Percentiles rank a stretch among this genome's conserved stretches.
Evolutionary conservation across 2,888 invertebrate species (phyloP).

Genomic region (Linnaemya tessellans): DNA sequence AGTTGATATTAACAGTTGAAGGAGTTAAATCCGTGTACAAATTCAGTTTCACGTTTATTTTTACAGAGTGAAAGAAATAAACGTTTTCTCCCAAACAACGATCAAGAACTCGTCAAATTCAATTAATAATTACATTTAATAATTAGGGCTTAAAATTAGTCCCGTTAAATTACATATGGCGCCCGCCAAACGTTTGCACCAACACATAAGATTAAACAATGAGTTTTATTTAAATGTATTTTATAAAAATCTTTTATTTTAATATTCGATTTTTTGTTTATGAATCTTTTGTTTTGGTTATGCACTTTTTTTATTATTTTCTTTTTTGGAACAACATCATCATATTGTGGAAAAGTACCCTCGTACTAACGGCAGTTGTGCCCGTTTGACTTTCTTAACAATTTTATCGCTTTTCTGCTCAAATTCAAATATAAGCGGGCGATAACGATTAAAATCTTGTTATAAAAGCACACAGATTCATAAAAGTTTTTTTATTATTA

Average conservation of each 20-base stretch:
- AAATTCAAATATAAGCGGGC: conserved; percentile 5
- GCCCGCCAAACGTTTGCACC: conserved; percentile 23
- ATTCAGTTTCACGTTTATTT: conserved; percentile 60
- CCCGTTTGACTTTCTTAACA: conserved; percentile 8
- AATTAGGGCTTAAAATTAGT: conserved; percentile 25
- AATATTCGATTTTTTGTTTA: conserved; percentile 18
- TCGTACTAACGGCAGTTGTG: not conserved
- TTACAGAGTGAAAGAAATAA: conserved; percentile 3
- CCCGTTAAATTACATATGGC: conserved; percentile 16
- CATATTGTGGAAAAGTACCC: conserved; percentile 48
- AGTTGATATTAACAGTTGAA: conserved; percentile 43
- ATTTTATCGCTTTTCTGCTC: conserved; percentile 1
- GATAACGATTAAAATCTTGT: not conserved
- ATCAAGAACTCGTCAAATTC: not conserved
- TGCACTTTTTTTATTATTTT: not conserved
- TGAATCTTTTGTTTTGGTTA: conserved; percentile 8
- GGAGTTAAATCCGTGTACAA: conserved; percentile 46
- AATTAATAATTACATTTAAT: conserved; percentile 59
- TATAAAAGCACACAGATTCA: not conserved
- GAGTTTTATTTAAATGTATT: conserved; percentile 42
- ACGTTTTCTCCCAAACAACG: conserved; percentile 2
- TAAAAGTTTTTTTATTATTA: not conserved
- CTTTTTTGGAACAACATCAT: not conserved
- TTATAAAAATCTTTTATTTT: conserved; percentile 23
- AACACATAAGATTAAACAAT: conserved; percentile 43